phyloP scores from a whole-genome alignment of 2,888 invertebrate species.

The Drosophila vallismaia region DNA sequence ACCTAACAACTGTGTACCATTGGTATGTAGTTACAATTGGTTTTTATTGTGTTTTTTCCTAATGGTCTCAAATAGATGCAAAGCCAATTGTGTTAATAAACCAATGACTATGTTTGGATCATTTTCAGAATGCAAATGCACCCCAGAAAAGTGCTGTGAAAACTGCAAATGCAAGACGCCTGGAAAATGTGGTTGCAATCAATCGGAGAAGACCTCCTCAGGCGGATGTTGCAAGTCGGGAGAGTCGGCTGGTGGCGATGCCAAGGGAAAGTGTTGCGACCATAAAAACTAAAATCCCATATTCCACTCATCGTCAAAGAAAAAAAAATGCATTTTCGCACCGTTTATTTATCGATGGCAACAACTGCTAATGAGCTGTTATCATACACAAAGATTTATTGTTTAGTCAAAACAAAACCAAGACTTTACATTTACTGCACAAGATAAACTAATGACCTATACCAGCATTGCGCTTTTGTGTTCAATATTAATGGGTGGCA shows the following conservation, averaged over 20 bases:
- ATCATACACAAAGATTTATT: slow-evolving; percentile 51
- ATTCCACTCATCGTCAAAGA: neutral
- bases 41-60: no score
- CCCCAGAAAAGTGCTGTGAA: slow-evolving; percentile 76
- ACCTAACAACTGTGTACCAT: no score
- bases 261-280: slow-evolving; percentile 31
- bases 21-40: no score
- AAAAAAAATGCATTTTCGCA: slow-evolving; percentile 43
- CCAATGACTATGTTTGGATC: neutral
- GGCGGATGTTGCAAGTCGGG: slow-evolving; percentile 46
- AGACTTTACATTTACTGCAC: slow-evolving; percentile 44
- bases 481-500: slow-evolving; percentile 57
- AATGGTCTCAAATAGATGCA: neutral
- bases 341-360: slow-evolving; percentile 35
- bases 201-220: slow-evolving; percentile 5
- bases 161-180: slow-evolving; percentile 77
- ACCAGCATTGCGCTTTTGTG: slow-evolving; percentile 63
- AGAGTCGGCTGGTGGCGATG: neutral
- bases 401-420: slow-evolving; percentile 56
- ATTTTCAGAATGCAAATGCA: slow-evolving; percentile 80
- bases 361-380: slow-evolving; percentile 44
- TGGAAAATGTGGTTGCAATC: slow-evolving; percentile 57
- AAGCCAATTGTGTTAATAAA: neutral
- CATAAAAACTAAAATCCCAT: slow-evolving; percentile 37
- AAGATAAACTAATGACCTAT: slow-evolving; percentile 62